Percentiles rank a stretch among this genome's conserved stretches.
Conservation (phyloP, 2,888 invertebrate genomes). For the Eristalinus sepulchralis region DNA sequence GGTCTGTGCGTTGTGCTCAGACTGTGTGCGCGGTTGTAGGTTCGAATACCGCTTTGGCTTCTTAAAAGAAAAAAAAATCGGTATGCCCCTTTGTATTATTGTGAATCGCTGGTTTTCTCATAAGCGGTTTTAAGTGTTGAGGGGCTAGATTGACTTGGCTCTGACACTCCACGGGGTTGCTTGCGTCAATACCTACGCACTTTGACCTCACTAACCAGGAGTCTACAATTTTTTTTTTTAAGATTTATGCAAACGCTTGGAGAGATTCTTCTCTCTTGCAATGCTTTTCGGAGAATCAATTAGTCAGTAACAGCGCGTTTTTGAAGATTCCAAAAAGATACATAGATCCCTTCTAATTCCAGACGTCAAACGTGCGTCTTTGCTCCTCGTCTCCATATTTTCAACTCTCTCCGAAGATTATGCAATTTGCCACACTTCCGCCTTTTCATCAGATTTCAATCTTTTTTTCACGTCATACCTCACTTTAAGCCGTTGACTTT, state of each 20-base stretch:
- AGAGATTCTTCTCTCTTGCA: too few relatives aligned
- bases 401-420: too few relatives aligned
- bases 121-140: neutral
- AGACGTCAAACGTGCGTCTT: too few relatives aligned
- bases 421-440: too few relatives aligned
- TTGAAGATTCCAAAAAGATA: too few relatives aligned
- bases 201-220: neutral
- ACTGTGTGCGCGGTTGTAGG: neutral
- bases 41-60: neutral
- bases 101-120: neutral
- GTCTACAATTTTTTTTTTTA: neutral
- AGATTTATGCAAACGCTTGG: too few relatives aligned
- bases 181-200: neutral
- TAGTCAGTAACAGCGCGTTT: too few relatives aligned
- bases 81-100: neutral
- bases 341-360: too few relatives aligned
- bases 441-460: too few relatives aligned
- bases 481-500: neutral
- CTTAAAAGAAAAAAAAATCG: neutral
- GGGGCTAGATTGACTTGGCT: slow-evolving; percentile 75
- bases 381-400: too few relatives aligned
- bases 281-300: too few relatives aligned
- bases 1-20: neutral
- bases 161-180: slow-evolving; percentile 76
- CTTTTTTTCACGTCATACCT: too few relatives aligned